These are phyloP conservation scores for Cryptocephalus moraei DNA, from an alignment of 2,888 invertebrate species.

Conservation along the genomic window DNA sequence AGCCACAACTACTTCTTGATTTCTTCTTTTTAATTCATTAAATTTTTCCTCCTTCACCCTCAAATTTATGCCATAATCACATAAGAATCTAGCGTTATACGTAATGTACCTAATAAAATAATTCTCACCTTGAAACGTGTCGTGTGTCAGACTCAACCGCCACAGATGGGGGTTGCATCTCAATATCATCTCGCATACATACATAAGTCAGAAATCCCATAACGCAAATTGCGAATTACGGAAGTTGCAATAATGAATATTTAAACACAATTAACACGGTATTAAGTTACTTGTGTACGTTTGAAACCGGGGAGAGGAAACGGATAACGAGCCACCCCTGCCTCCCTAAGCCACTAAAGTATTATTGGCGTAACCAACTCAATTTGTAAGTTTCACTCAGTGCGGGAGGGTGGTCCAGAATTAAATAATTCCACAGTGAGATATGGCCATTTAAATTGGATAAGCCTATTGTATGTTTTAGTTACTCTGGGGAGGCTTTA, in stretches of 20 bases:
- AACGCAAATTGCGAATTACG: conserved; percentile 4
- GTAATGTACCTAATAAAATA: too few species aligned
- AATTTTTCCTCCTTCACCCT: too few species aligned
- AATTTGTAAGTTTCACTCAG: conserved; percentile 28
- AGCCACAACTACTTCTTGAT: too few species aligned
- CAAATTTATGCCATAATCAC: too few species aligned
- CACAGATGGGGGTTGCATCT: too few species aligned
- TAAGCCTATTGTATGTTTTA: conserved; percentile 27
- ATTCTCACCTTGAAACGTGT: too few species aligned
- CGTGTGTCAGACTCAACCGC: too few species aligned
- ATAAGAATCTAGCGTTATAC: too few species aligned
- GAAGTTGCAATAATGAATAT: conserved; percentile 3
- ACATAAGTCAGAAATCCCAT: not conserved
- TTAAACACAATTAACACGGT: conserved; percentile 8
- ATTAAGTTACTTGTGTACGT: conserved; percentile 7
- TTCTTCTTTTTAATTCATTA: too few species aligned
- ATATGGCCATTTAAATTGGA: conserved; percentile 28
- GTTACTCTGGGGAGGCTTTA: conserved; percentile 21
- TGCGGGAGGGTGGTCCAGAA: conserved; percentile 12
- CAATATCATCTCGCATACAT: not conserved
- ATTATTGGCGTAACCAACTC: conserved; percentile 32
- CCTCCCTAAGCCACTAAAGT: conserved; percentile 15
- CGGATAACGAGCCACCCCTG: conserved; percentile 15
- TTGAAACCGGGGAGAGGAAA: conserved; percentile 5
- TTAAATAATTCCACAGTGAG: conserved; percentile 29